These are phyloP conservation scores for Omphaloscelis lunosa DNA, from an alignment of 2,888 invertebrate species.

Conservation along the genomic window DNA sequence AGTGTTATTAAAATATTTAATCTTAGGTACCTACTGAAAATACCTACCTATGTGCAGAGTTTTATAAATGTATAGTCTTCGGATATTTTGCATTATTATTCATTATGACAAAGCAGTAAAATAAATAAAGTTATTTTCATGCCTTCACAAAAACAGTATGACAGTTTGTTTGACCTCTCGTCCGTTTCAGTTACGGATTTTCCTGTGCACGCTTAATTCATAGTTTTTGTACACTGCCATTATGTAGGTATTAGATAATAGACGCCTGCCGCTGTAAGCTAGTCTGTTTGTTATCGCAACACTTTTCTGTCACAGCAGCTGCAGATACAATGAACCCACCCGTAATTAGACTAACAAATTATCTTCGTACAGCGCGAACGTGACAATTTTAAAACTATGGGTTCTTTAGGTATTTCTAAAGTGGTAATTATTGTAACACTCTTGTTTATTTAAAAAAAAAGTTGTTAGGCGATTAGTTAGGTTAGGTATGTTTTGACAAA, in stretches of 20 bases:
- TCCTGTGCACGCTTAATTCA: slow-evolving; percentile 24
- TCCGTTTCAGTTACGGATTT: slow-evolving; percentile 56
- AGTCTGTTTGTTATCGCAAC: slow-evolving; percentile 32
- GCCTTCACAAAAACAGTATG: slow-evolving; percentile 7
- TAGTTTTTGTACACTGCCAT: slow-evolving; percentile 29
- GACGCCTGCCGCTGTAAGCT: slow-evolving; percentile 7
- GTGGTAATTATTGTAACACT: not conserved
- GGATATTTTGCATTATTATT: not conserved
- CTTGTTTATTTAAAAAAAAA: slow-evolving; percentile 9
- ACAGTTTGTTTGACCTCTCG: slow-evolving; percentile 41
- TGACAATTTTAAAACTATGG: slow-evolving; percentile 33
- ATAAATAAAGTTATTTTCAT: slow-evolving; percentile 10
- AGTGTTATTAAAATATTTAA: not conserved
- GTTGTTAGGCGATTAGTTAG: not conserved
- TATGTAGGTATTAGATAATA: slow-evolving; percentile 24
- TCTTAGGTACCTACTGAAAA: not conserved
- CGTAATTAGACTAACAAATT: slow-evolving; percentile 55
- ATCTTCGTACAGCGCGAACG: slow-evolving; percentile 17
- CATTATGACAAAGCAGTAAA: not conserved
- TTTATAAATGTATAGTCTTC: not conserved
- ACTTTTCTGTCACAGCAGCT: slow-evolving; percentile 26
- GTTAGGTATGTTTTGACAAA: not conserved
- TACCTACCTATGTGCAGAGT: not conserved
- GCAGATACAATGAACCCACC: slow-evolving; percentile 49
- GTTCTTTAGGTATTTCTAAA: not conserved